Evolutionary conservation across 2,113 vertebrate species (phyloP), one percentile per base, ranked within the genome.

Genomic region (Mastomys coucha): DNA sequence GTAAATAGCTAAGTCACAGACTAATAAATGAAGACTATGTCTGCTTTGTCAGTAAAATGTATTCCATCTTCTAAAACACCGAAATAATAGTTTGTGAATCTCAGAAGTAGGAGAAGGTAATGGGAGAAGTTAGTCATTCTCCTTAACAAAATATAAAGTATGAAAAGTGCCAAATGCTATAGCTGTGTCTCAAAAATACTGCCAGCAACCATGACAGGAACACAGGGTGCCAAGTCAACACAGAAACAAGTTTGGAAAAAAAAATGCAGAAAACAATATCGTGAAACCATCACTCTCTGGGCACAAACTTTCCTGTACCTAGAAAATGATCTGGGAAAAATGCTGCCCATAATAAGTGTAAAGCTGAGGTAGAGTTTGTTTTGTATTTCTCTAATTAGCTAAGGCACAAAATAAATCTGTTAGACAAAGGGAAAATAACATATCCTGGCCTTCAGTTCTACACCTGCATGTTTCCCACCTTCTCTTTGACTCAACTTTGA

Each of bases 141-240:
- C 10, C n/a, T 42, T 92, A 84, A 69, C 1, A 69, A 95, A 90
- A 80, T 20, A 88, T 42, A 92, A 88, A 92, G 81, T 19, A 70
- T 1, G 85, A 97, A 94, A 96, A 96, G 91, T 84, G 78, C 8
- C 31, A 89, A 80, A 33, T 69, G 95, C 36, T 51, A 85, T 33
- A 4, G 42, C 7, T 42, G 12, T 63, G 22, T 51, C 89, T 95
- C 69, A 92, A 75, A 97, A 94, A 76, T 85, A 88, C 45, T 81
- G 19, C 88, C 80, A 17, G 31, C 45, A 93, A 75, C 77, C 63
- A 78, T 73, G 33, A n/a, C n/a, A 87, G 69, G 95, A 93, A 89
- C 51, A 5, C 5, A 85, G 70, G 75, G 67, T 5, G 45, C n/a
- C 7, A 89, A 93, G 76, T 70, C 67, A 94, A 84, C 60, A 80